Evolutionary conservation across 2,797 vertebrate genomes (phyloP).

Genomic region (Spondyliosoma cantharus): DNA sequence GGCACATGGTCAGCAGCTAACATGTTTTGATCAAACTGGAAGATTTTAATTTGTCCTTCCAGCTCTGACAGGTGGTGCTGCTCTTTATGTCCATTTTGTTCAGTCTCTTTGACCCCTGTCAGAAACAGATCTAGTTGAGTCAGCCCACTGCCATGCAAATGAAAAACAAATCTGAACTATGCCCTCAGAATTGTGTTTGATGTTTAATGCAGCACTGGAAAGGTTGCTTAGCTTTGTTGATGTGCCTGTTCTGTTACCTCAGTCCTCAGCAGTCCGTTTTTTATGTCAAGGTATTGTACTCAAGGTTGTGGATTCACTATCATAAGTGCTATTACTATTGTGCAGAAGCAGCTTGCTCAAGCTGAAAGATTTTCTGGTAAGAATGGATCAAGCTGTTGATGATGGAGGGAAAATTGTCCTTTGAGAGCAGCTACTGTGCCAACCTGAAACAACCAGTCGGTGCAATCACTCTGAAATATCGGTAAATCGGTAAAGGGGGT

Average conservation of each 20-base stretch:
- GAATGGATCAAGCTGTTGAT: constrained; percentile 3
- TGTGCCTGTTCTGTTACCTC: constrained; percentile 5
- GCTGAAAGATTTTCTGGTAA: constrained; percentile 19
- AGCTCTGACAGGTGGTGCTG: constrained; percentile 24
- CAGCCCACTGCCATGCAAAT: constrained; percentile 32
- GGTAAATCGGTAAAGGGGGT: neutral
- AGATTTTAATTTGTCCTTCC: neutral
- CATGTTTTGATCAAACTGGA: constrained; percentile 4
- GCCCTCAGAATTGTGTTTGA: neutral
- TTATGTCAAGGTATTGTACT: constrained; percentile 4
- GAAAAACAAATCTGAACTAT: constrained; percentile 30
- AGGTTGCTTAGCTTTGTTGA: neutral
- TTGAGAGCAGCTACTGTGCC: constrained; percentile 1
- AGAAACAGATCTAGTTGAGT: constrained; percentile 32
- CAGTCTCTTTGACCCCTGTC: constrained; percentile 23
- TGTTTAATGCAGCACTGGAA: neutral
- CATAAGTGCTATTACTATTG: neutral
- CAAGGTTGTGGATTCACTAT: neutral
- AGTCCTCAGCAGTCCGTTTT: constrained; percentile 5
- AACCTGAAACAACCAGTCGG: constrained; percentile 12
- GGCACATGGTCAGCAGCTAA: constrained; percentile 5
- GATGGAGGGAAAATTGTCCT: constrained; percentile 8
- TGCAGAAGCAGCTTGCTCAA: neutral
- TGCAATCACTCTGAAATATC: constrained; percentile 12
- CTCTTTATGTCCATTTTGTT: constrained; percentile 30